Conservation (phyloP, 2,797 vertebrate genomes). For the Rhyacichthys aspro region DNA sequence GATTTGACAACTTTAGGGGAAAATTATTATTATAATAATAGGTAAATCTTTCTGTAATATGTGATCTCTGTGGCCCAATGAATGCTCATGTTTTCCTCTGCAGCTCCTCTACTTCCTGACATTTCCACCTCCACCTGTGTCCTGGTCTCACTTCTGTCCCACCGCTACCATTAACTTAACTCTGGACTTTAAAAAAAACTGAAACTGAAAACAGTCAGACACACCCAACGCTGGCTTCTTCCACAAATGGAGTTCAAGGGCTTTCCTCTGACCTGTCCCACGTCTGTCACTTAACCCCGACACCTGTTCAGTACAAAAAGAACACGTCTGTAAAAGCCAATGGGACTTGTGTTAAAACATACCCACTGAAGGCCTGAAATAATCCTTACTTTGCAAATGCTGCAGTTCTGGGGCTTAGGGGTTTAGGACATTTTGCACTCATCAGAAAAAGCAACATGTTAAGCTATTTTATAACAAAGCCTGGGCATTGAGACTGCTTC, state of each 20-base stretch:
- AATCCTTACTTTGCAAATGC: constrained; percentile 8
- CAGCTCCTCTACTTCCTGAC: constrained; percentile 51
- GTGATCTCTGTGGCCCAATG: background rate
- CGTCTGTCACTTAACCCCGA: constrained; percentile 41
- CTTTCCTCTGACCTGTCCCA: constrained; percentile 49
- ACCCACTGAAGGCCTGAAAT: constrained; percentile 10
- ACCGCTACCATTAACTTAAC: constrained; percentile 28
- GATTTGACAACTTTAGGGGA: no score
- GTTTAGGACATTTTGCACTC: constrained; percentile 20
- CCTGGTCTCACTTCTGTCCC: constrained; percentile 29
- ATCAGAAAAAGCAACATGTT: constrained; percentile 8
- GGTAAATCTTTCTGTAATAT: constrained; percentile 5
- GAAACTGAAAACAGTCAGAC: constrained; percentile 13
- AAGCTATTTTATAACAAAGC: no score
- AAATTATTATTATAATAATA: background rate
- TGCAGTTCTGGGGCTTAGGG: constrained; percentile 15
- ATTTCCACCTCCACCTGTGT: constrained; percentile 16
- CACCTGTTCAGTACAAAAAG: constrained; percentile 48
- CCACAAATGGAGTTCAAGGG: constrained; percentile 34
- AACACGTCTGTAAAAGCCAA: constrained; percentile 1
- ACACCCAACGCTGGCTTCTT: constrained; percentile 54
- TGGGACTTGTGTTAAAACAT: constrained; percentile 13
- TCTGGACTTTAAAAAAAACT: constrained; percentile 16
- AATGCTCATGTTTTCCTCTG: constrained; percentile 27
- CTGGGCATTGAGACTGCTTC: no score